Conservation (phyloP, 2,888 invertebrate species). For the Platynereis dumerilii region DNA sequence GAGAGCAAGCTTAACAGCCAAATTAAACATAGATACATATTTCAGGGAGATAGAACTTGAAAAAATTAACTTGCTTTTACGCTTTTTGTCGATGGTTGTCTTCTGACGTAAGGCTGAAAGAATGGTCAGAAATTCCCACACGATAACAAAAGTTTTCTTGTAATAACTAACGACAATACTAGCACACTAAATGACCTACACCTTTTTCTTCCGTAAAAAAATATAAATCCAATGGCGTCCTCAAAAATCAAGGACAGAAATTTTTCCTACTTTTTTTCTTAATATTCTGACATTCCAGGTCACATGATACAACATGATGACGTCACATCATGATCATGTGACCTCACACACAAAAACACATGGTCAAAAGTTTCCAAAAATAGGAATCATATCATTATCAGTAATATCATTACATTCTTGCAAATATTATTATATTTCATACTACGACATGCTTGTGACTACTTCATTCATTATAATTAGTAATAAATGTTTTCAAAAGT, state of each 20-base stretch:
- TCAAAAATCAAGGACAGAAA: too few relatives aligned
- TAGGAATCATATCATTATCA: slow-evolving; percentile 1
- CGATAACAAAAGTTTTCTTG: background rate
- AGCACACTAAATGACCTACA: too few relatives aligned
- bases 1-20: too few relatives aligned
- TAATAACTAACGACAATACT: too few relatives aligned
- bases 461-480: too few relatives aligned
- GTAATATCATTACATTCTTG: background rate
- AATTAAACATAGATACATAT: slow-evolving; percentile 4
- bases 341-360: background rate
- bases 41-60: slow-evolving; percentile 4
- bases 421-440: slow-evolving; percentile 1
- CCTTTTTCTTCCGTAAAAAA: background rate
- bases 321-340: slow-evolving; percentile 10
- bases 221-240: too few relatives aligned
- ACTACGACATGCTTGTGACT: too few relatives aligned
- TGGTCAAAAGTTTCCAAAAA: background rate
- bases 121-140: slow-evolving; percentile 8
- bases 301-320: slow-evolving; percentile 10
- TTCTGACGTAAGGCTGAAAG: slow-evolving; percentile 8
- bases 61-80: slow-evolving; percentile 8
- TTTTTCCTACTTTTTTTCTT: too few relatives aligned
- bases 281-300: background rate
- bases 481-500: too few relatives aligned
- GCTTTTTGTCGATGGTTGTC: slow-evolving; percentile 5